Conservation (phyloP, 2,797 vertebrate species). For the Loriculus beryllinus region DNA sequence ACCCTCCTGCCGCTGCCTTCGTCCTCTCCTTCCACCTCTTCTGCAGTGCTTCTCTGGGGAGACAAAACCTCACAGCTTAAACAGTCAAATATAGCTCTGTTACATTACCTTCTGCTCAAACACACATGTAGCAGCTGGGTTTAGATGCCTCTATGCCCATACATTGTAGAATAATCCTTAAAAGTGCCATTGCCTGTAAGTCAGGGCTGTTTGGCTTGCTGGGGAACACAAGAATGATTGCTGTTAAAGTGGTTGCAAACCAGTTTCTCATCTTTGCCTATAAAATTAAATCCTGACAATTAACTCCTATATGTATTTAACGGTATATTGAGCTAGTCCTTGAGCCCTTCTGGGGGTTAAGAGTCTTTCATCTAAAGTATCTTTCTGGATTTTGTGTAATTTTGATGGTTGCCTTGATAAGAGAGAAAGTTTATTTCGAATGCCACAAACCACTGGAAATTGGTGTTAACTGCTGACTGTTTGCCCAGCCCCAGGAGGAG, state of each 20-base stretch:
- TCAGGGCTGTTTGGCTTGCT: neutral
- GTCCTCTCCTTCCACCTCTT: neutral
- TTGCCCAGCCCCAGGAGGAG: neutral
- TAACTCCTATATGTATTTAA: neutral
- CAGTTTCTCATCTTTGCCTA: neutral
- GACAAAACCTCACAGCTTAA: slow-evolving; percentile 59
- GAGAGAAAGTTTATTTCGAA: fast-evolving
- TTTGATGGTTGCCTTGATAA: neutral
- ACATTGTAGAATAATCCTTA: neutral
- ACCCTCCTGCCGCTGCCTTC: neutral
- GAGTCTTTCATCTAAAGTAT: neutral
- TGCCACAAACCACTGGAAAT: neutral
- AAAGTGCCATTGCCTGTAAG: neutral
- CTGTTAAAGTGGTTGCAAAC: neutral
- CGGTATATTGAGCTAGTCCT: neutral
- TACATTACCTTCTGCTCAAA: neutral
- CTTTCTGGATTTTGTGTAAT: neutral
- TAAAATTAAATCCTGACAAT: neutral
- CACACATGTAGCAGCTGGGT: fast-evolving
- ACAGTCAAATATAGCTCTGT: neutral
- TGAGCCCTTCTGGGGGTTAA: neutral
- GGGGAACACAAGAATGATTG: neutral
- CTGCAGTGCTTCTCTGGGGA: slow-evolving; percentile 57
- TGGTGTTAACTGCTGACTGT: neutral
- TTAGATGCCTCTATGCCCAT: neutral